Base-by-base conservation (phyloP, 2,113 vertebrate genomes). In the Chiloscyllium plagiosum region DNA sequence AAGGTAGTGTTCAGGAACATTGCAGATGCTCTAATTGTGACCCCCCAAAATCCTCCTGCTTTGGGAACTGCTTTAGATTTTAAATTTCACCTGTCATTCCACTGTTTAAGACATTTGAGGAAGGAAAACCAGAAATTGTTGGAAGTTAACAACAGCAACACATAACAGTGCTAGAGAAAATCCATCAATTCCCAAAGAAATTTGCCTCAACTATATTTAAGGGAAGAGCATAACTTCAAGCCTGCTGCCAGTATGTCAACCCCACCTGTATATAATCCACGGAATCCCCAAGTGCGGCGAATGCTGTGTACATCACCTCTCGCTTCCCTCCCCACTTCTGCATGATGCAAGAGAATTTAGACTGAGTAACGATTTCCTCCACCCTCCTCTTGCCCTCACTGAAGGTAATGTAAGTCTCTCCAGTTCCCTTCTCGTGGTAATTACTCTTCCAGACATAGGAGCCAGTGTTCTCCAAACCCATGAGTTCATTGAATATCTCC, bases 281-380 rank as follows among this genome's bases (percentile, higher is more conserved):
- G 0, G 98, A 98, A 97, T 99, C 98, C 2, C 98, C 99, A 0
- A 99, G 98, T 0, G 99, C 99, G 96, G 98, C 98, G 96, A 99
- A 99, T 96, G 99, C 99, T 0, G 99, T 99, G 98, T 99, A 99
- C 99, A 99, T 99, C 97, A 99, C 99, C 97, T 99, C 99, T 47
- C 99, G 97, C 97, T 99, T 99, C 68, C 99, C 99, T 0, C 99
- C 99, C 99, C 99, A 99, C 97, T 99, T 98, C 97, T 99, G 99
- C 97, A 99, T 99, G 97, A 99, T 97, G 96, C 99, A 99, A 50
- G 98, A 98, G 97, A 98, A 98, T 47, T 98, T 98, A 96, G 97
- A 98, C 96, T 97, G 42, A n/a, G 97, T 98, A 87, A 99, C 98
- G 87, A 99, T 97, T 0, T 97, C 96, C 87, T 98, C 97, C 76